Evolutionary conservation across 2,797 vertebrate genomes (phyloP), one percentile per base, ranked within the genome.

Genomic region (Myotis findleyi): DNA sequence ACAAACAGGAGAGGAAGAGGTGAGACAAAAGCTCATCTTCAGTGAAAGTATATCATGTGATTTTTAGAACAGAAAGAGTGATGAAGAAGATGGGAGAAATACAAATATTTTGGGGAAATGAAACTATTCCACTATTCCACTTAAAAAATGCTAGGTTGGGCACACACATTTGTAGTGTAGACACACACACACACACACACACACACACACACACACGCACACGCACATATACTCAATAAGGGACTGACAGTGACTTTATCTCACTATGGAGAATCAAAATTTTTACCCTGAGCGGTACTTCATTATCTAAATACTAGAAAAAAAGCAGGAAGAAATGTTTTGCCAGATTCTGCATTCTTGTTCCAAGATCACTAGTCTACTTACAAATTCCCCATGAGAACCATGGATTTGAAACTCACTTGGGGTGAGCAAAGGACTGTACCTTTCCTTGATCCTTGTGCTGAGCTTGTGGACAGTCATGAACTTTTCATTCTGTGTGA

Each of bases 401-500:
- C 25, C 38, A 18, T 8, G 87, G 75, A 83, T 89, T 80, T 82
- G 20, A 87, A 89, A 57, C 66, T 89, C 62, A 33, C 12, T 55
- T 89, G 87, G 44, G 0, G 0, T 57, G 33, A 75, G 79, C 3
- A 4, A 44, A 81, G 57, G 5, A 4, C 25, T 55, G 8, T 25
- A 69, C n/a, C 41, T 95, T 57, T 71, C 75, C 92, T 82, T 93
- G 73, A 88, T 89, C 47, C 51, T 82, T 13, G 20, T 33, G 69
- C n/a, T 44, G 84, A 95, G 49, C 59, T 91, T 30, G 55, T 83
- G 69, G 68, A 69, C 3, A 8, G 64, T 96, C 93, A 75, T 87
- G 85, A 55, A 86, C 73, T 93, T 95, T 92, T 73, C 53, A 91
- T 71, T 97, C 51, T 86, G 17, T 89, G 33, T 72, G 38, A 77